Percentiles rank a stretch among this genome's conserved stretches.
Conservation (phyloP, 1,140 invertebrate species). For the Musca domestica region DNA sequence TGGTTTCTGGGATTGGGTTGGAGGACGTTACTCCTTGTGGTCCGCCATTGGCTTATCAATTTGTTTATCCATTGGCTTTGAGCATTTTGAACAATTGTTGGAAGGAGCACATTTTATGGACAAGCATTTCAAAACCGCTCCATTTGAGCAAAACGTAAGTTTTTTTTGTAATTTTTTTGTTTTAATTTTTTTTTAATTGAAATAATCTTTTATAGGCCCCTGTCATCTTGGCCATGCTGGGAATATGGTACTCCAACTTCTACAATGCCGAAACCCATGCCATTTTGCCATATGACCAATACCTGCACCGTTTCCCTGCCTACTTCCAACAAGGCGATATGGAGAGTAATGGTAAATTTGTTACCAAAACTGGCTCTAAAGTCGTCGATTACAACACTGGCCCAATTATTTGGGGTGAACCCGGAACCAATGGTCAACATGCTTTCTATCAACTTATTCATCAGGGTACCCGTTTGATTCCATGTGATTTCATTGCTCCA, state of each 20-base stretch:
- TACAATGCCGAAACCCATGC: slow-evolving; percentile 94
- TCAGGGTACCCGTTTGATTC: slow-evolving; percentile 75
- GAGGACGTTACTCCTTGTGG: slow-evolving; percentile 96
- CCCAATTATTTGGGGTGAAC: slow-evolving; percentile 95
- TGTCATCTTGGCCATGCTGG: slow-evolving; percentile 89
- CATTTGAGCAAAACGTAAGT: slow-evolving; percentile 91
- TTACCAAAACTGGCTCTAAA: slow-evolving; percentile 71
- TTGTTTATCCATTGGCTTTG: slow-evolving; percentile 88
- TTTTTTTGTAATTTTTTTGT: not conserved
- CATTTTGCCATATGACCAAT: slow-evolving; percentile 97
- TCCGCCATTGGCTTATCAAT: slow-evolving; percentile 98
- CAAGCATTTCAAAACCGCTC: slow-evolving; percentile 85
- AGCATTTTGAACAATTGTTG: slow-evolving; percentile 92
- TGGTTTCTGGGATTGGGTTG: slow-evolving; percentile 99
- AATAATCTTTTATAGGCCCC: slow-evolving; percentile 88
- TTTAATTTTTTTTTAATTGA: slow-evolving; percentile 32
- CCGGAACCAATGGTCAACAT: slow-evolving; percentile 99
- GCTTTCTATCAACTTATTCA: slow-evolving; percentile 97
- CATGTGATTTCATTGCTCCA: slow-evolving; percentile 96
- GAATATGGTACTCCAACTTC: slow-evolving; percentile 97
- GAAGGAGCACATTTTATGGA: slow-evolving; percentile 93
- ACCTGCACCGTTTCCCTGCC: slow-evolving; percentile 96
- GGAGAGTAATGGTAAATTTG: slow-evolving; percentile 99
- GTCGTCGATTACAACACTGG: slow-evolving; percentile 82
- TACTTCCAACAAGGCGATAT: slow-evolving; percentile 99